Base-by-base conservation (phyloP, 2,113 vertebrate genomes). In the Hippocampus comes region DNA sequence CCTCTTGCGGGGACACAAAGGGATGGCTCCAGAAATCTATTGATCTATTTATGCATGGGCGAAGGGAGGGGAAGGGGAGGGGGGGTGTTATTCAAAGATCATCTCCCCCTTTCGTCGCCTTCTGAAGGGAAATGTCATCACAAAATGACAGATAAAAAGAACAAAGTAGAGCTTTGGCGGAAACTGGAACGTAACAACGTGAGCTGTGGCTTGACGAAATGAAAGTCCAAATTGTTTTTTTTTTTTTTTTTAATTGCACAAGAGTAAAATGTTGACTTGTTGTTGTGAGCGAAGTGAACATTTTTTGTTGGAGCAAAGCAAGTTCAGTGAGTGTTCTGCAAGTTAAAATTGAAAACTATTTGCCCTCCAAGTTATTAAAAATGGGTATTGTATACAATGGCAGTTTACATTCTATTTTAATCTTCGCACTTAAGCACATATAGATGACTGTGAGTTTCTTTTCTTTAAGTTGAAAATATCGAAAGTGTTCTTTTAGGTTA, bases 121-220 rank as follows among this genome's bases (percentile, higher is more conserved):
- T 78, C 81, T 71, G 80, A 78, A 84, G 73, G 70, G 70, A 84
- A 86, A 87, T 81, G 80, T 83, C 85, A 90, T 63, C 68, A n/a
- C 79, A 76, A 78, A 80, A 75, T 84, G 75, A 81, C 74, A 75
- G 74, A 81, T 42, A 68, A 79, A 18, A 49, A 70, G 75, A 88
- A 84, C 80, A 90, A 76, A 81, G 75, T 68, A 48, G 70, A 65
- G 42, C 68, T 85, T 51, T 51, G 5, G 5, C 17, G 17, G 67
- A 43, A 64, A 67, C 53, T 76, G 70, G 72, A 73, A 73, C 74
- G 63, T 48, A 51, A 56, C 55, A 34, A 46, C 46, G 63, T 25
- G 12, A 15, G 49, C 5, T 7, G 49, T 10, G 21, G 3, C 11
- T 18, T 18, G 11, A n/a, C n/a, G 6, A 21, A 38, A 38, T 6